Base-by-base conservation (phyloP, 2,888 invertebrate genomes). In the Cryptocheilus praepositus region DNA sequence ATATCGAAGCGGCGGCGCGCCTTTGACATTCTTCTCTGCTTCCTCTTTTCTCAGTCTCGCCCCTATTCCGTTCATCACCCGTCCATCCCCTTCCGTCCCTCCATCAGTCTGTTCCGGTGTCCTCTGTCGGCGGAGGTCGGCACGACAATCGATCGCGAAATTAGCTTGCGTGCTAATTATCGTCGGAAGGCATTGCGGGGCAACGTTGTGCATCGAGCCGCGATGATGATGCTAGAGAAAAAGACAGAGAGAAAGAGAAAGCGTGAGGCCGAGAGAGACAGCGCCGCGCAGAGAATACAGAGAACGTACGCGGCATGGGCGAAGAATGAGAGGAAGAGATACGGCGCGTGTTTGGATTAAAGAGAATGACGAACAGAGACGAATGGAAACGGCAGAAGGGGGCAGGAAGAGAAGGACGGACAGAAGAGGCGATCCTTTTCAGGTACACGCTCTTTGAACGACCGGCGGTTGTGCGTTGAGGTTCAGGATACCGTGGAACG, bases 111-210 rank as follows among this genome's bases (percentile, higher is more conserved):
- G 64, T 61, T 64, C 66, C 66, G 56, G 21, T 53, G 36, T 53
- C 53, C 25, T 53, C 25, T 53, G 53, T 53, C 53, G 53, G 22
- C 53, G 15, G 7, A 36, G 36, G 36, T 36, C 53, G 53, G 15
- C 28, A 16, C 75, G 73, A 83, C 80, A 80, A 83, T 85, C 81
- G 75, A 63, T 36, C 70, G 70, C 74, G 65, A 85, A 86, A 85
- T 86, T 85, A 86, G 83, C 85, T 81, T 80, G 78, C 76, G 79
- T 81, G 85, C 85, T 85, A 86, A 86, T 85, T 84, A 86, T 81
- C 71, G 73, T 69, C 70, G 74, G 49, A 18, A 18, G 49, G n/a
- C 36, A 36, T 36, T 36, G 4, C 36, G 36, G 36, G 11, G 36
- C 36, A 36, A 73, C 73, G 76, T 49, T 49, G 49, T 49, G 49